Evolutionary conservation across 1,140 invertebrate genomes (phyloP).

Genomic region (Metaphire vulgaris): DNA sequence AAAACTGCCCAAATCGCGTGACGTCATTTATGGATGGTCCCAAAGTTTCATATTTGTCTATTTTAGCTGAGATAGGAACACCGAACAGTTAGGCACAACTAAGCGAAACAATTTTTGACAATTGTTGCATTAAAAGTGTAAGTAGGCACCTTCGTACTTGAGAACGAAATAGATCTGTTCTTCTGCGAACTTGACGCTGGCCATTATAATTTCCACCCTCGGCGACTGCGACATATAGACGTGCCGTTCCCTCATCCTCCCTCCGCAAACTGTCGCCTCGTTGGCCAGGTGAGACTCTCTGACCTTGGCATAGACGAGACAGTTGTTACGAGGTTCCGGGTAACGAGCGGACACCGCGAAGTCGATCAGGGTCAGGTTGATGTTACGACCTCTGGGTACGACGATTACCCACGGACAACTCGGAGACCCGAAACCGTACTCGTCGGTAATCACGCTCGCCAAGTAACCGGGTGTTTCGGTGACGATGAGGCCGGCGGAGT

Average conservation of each 20-base stretch:
- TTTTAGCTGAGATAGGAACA: no score
- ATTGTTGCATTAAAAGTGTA: no score
- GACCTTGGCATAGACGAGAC: not conserved
- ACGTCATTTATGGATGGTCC: no score
- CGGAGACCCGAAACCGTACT: slow-evolving; percentile 15
- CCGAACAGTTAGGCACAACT: no score
- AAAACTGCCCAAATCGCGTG: no score
- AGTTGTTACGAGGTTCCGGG: not conserved
- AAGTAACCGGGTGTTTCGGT: slow-evolving; percentile 15
- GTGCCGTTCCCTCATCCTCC: not conserved
- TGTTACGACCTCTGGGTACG: slow-evolving; percentile 13
- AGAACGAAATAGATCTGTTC: not conserved
- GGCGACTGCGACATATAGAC: not conserved
- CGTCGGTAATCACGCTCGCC: slow-evolving; percentile 23
- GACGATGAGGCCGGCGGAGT: slow-evolving; percentile 1
- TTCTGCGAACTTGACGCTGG: not conserved
- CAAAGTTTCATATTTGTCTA: no score
- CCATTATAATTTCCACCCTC: not conserved
- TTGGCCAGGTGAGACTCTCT: not conserved
- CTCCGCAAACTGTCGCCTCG: not conserved
- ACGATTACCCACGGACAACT: slow-evolving; percentile 26
- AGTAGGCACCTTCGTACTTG: slow-evolving; percentile 2
- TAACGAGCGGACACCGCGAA: slow-evolving; percentile 10
- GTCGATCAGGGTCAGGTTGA: slow-evolving; percentile 29
- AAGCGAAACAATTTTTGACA: no score